Conservation (phyloP, 2,888 invertebrate genomes). For the Diarsia brunnea region DNA sequence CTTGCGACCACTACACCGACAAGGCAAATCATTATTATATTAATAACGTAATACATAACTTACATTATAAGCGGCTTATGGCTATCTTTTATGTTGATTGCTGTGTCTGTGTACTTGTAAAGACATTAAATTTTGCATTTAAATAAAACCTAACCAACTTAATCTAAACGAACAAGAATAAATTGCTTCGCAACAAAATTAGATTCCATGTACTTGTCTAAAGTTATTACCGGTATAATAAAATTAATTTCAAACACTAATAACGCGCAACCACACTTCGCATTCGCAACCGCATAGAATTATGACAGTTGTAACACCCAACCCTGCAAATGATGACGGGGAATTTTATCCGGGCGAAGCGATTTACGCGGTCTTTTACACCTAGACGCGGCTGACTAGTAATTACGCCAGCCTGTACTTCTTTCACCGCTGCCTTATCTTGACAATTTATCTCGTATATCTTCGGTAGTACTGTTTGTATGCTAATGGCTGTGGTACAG, state of each 20-base stretch:
- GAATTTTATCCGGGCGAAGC: conserved; percentile 61
- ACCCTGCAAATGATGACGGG: conserved; percentile 56
- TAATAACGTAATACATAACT: too few relatives aligned
- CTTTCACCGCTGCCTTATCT: conserved; percentile 85
- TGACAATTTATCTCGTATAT: conserved; percentile 86
- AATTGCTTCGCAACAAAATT: conserved; percentile 50
- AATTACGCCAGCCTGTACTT: conserved; percentile 82
- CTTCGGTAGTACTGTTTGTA: conserved; percentile 84
- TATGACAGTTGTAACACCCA: conserved; percentile 65
- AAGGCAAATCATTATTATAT: too few relatives aligned
- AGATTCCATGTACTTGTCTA: conserved; percentile 39
- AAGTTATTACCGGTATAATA: conserved; percentile 60
- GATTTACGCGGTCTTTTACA: conserved; percentile 71
- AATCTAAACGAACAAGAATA: conserved; percentile 40
- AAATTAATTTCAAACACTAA: conserved; percentile 63
- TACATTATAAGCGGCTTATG: neutral
- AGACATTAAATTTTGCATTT: conserved; percentile 17
- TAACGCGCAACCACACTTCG: conserved; percentile 57
- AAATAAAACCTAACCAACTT: conserved; percentile 29
- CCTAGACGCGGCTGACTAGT: conserved; percentile 74
- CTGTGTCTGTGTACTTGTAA: too few relatives aligned
- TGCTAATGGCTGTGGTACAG: conserved; percentile 82
- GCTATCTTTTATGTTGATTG: neutral
- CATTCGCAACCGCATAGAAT: conserved; percentile 63
- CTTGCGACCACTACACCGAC: too few relatives aligned